Evolutionary conservation across 2,113 vertebrate species (phyloP).

Genomic region (Rousettus leschenaultii): DNA sequence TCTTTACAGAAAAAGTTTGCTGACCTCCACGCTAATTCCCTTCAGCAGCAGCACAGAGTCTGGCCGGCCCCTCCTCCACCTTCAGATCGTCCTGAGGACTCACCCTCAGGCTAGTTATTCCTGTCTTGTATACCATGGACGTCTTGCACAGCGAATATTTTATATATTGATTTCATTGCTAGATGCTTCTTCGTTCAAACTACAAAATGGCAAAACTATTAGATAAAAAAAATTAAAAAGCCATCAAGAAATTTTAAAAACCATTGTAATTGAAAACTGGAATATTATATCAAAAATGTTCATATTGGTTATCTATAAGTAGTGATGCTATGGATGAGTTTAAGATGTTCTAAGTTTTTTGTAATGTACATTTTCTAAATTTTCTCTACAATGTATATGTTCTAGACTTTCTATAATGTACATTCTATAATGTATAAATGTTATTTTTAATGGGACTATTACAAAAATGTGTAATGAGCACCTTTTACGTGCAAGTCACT

Average conservation of each 20-base stretch:
- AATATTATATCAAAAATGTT: background rate
- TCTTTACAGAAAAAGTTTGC: background rate
- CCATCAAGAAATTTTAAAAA: background rate
- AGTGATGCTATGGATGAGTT: background rate
- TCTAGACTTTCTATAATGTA: background rate
- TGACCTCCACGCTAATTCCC: background rate
- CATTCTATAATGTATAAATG: background rate
- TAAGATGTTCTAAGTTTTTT: background rate
- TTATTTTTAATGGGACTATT: background rate
- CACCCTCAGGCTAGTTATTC: background rate
- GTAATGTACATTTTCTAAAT: background rate
- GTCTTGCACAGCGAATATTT: background rate
- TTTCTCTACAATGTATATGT: background rate
- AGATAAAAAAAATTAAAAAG: background rate
- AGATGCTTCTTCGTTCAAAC: background rate
- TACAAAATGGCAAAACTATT: background rate
- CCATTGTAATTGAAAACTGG: background rate
- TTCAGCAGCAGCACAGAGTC: background rate
- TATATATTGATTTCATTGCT: background rate
- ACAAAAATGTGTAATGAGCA: background rate
- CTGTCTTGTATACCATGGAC: background rate
- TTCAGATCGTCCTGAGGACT: background rate
- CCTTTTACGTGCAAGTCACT: background rate
- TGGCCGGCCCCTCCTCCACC: background rate
- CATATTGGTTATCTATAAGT: background rate